Conservation (phyloP, 2,113 vertebrate genomes). For the Chitala chitala region DNA sequence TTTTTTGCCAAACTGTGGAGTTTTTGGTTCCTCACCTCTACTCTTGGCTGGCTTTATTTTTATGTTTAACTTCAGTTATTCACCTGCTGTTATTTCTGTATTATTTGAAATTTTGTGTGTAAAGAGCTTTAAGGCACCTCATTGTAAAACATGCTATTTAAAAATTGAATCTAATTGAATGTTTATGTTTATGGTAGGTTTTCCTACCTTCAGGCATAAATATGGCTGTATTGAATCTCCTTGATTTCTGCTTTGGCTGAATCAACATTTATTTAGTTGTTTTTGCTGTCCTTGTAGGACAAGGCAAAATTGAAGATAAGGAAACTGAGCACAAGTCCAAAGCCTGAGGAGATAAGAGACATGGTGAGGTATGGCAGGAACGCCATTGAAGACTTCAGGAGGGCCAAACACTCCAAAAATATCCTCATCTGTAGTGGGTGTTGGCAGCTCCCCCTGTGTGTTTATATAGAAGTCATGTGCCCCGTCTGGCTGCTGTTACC, state of each 20-base stretch:
- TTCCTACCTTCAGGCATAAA: neutral
- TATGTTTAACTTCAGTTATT: too few species aligned
- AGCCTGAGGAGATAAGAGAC: slow-evolving; percentile 64
- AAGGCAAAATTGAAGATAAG: slow-evolving; percentile 77
- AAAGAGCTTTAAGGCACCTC: too few species aligned
- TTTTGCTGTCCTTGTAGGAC: slow-evolving; percentile 64
- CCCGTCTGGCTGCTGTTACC: neutral
- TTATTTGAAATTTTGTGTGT: too few species aligned
- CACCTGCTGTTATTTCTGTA: too few species aligned
- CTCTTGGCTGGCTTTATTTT: too few species aligned
- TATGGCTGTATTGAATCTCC: neutral
- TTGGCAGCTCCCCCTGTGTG: neutral
- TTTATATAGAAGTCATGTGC: neutral
- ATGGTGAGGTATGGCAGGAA: slow-evolving; percentile 83
- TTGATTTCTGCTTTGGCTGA: too few species aligned
- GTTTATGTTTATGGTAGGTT: neutral
- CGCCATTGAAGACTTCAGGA: slow-evolving; percentile 80
- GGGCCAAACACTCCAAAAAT: slow-evolving; percentile 81
- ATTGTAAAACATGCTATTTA: too few species aligned
- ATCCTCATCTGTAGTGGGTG: slow-evolving; percentile 67
- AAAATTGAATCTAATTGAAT: neutral
- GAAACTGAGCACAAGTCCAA: slow-evolving; percentile 63
- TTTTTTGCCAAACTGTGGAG: too few species aligned
- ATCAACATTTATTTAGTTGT: neutral
- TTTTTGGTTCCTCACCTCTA: too few species aligned